A percentile compares a stretch with the other conserved stretches of the same genome.
phyloP scores from a whole-genome alignment of 1,140 invertebrate species.

The Tetramorium parvispinum region DNA sequence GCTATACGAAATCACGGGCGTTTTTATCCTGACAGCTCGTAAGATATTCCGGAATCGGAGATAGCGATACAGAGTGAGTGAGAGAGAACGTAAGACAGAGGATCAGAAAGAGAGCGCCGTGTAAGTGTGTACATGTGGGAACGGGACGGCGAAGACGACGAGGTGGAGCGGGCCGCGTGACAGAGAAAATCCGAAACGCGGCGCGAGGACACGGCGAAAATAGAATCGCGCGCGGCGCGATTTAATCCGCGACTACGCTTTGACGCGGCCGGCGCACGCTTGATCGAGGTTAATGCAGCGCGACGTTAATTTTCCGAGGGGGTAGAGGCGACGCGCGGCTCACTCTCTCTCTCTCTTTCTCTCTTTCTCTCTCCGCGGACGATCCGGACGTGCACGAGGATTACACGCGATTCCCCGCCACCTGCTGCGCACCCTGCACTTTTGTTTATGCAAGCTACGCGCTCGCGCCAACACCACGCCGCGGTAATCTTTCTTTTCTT shows the following conservation, averaged over 20 bases:
- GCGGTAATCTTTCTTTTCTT: background rate
- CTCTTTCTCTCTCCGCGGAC: background rate
- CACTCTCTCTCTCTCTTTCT: too few species aligned
- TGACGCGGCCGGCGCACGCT: conserved; percentile 6
- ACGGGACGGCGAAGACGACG: background rate
- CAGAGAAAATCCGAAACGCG: conserved; percentile 44
- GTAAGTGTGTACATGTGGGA: background rate
- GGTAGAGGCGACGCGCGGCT: conserved; percentile 6
- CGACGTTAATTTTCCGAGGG: conserved; percentile 56
- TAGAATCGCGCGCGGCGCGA: conserved; percentile 45
- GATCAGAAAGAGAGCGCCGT: background rate
- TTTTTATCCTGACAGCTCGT: conserved; percentile 38
- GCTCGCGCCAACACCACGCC: conserved; percentile 7
- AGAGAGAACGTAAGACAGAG: background rate
- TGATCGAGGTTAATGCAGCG: conserved; percentile 51
- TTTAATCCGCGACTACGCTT: conserved; percentile 43
- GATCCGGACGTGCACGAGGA: conserved; percentile 30
- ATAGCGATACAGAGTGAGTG: background rate
- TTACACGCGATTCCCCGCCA: conserved; percentile 74
- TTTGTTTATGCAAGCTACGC: conserved; percentile 79
- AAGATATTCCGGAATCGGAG: conserved; percentile 47
- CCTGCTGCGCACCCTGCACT: conserved; percentile 78
- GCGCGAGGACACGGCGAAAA: conserved; percentile 43
- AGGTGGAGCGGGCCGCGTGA: background rate
- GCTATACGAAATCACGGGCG: conserved; percentile 20